phyloP scores from a whole-genome alignment of 2,797 vertebrate species.

The Sebastes variabilis region DNA sequence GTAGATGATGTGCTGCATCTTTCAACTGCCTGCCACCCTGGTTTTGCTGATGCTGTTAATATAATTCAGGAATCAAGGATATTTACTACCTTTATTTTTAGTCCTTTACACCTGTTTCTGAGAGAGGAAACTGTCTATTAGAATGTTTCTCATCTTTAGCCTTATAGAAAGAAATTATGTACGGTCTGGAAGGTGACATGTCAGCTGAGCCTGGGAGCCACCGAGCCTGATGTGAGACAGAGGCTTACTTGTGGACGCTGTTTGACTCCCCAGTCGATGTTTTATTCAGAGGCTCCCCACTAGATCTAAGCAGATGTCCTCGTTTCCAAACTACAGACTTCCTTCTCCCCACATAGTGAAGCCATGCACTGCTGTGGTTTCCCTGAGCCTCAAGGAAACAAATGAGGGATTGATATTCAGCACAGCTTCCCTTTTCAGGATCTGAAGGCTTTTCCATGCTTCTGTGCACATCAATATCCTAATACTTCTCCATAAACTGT shows the following conservation, averaged over 20 bases:
- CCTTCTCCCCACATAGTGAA: slow-evolving; percentile 23
- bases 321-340: slow-evolving; percentile 40
- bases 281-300: slow-evolving; percentile 74
- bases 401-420: slow-evolving; percentile 55
- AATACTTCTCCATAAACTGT: slow-evolving; percentile 7
- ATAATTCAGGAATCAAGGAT: slow-evolving; percentile 1
- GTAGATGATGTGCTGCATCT: slow-evolving; percentile 19
- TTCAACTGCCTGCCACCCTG: not conserved
- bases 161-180: not conserved
- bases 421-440: slow-evolving; percentile 38
- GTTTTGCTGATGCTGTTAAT: slow-evolving; percentile 21
- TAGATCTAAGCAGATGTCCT: slow-evolving; percentile 66
- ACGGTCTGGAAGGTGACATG: slow-evolving; percentile 3
- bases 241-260: slow-evolving; percentile 72
- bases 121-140: not conserved
- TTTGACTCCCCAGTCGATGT: slow-evolving; percentile 67
- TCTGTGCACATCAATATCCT: slow-evolving; percentile 23
- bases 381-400: slow-evolving; percentile 39
- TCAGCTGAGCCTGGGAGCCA: slow-evolving; percentile 49
- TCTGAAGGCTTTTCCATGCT: slow-evolving; percentile 10
- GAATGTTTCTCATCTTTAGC: not conserved
- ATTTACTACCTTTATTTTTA: not conserved
- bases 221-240: slow-evolving; percentile 60
- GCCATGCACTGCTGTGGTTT: slow-evolving; percentile 40
- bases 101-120: not conserved